Percentiles rank a stretch among this genome's conserved stretches.
These are phyloP conservation scores for Ips nitidus DNA, from an alignment of 1,140 invertebrate genomes.

Conservation along the genomic window DNA sequence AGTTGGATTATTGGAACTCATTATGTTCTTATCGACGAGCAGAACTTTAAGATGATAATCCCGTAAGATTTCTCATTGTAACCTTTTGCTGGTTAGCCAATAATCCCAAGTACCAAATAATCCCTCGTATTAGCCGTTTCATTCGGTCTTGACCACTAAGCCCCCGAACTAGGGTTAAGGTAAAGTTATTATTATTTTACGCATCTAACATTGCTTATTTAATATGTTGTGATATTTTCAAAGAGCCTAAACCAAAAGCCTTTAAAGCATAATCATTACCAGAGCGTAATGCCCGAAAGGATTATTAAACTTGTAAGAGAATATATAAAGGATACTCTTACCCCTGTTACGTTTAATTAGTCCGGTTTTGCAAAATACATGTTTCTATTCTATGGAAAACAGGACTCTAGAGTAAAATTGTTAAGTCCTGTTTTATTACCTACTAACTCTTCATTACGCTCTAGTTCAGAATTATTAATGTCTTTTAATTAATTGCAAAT, in stretches of 20 bases:
- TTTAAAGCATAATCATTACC: conserved; percentile 13
- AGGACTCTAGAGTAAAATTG: conserved; percentile 1
- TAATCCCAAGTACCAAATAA: conserved; percentile 1
- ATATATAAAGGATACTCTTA: conserved; percentile 22
- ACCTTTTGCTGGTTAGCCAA: not conserved
- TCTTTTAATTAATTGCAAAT: conserved; percentile 1
- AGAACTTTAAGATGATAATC: too few species aligned
- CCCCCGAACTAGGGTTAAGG: not conserved
- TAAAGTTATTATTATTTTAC: conserved; percentile 13
- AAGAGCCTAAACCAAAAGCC: conserved; percentile 14
- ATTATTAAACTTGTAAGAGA: conserved; percentile 23
- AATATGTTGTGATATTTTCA: conserved; percentile 6
- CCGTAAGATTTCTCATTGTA: too few species aligned
- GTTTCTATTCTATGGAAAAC: conserved; percentile 5
- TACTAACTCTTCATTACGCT: not conserved
- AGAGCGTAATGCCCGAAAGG: conserved; percentile 14
- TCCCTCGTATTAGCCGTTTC: not conserved
- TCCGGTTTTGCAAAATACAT: conserved; percentile 11
- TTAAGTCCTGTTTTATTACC: not conserved
- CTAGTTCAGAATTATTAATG: not conserved
- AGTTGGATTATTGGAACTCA: too few species aligned
- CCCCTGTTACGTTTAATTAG: conserved; percentile 21
- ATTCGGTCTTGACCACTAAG: conserved; percentile 13
- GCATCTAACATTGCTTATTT: conserved; percentile 4
- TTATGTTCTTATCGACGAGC: too few species aligned